phyloP scores from a whole-genome alignment of 2,113 vertebrate genomes.

The Anolis sagrei region DNA sequence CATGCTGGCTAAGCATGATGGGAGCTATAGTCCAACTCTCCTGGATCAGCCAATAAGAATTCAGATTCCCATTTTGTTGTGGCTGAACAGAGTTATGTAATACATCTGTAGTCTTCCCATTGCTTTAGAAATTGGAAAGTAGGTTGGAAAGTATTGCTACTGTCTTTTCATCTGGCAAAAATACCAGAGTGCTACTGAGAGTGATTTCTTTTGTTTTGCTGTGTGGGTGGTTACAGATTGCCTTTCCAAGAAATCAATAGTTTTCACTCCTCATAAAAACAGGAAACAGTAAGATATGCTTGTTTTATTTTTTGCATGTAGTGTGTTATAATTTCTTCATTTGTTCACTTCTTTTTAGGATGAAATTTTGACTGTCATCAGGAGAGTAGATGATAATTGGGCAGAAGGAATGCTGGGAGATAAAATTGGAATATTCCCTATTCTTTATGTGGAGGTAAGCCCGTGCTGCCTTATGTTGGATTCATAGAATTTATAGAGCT shows the following conservation, averaged over 20 bases:
- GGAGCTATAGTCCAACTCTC: background rate
- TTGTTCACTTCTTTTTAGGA: slow-evolving; percentile 78
- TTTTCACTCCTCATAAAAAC: slow-evolving; percentile 13
- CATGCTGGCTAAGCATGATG: background rate
- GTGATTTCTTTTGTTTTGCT: background rate
- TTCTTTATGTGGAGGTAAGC: slow-evolving; percentile 96
- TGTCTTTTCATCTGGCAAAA: background rate
- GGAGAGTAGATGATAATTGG: slow-evolving; percentile 99
- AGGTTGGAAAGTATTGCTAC: background rate
- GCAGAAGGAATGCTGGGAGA: slow-evolving; percentile 99
- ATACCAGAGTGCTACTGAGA: background rate
- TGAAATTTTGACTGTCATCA: slow-evolving; percentile 96
- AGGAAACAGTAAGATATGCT: background rate
- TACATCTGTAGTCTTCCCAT: background rate
- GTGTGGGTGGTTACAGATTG: background rate
- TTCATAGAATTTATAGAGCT: no score
- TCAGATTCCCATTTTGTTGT: background rate
- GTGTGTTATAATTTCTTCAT: slow-evolving; percentile 36
- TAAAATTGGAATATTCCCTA: slow-evolving; percentile 98
- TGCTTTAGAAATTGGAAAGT: background rate
- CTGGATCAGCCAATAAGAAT: background rate
- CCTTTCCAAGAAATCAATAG: background rate
- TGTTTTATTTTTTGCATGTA: slow-evolving; percentile 16
- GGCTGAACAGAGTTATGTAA: background rate
- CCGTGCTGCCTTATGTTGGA: background rate